Base-by-base conservation (phyloP, 2,797 vertebrate species). In the Liparis tanakae region DNA sequence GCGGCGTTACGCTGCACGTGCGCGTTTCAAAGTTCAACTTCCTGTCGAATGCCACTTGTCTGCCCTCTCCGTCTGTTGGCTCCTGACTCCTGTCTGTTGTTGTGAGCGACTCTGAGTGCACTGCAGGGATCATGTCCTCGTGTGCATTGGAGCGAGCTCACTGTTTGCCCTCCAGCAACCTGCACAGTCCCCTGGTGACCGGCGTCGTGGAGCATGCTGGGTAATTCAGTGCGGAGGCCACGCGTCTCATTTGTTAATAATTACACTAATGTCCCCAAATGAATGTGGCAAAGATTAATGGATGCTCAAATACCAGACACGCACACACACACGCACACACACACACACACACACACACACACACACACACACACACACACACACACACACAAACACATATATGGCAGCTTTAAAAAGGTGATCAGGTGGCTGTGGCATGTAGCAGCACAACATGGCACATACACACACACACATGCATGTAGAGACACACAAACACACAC, bases 201-300 rank as follows among this genome's bases (percentile, higher is more conserved):
- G 10, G 5, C 63, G 65, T 55, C n/a, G 33, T 62, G 55, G 20
- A 15, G 37, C 25, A 4, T 22, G 18, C 6, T 20, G 12, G 67
- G 18, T 55, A 43, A 36, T 12, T 15, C 25, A 34, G 55, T 39
- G 5, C 17, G 33, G n/a, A 58, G 25, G 72, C 43, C 57, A 20
- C 13, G 20, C 34, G 1, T 63, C 71, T 62, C 39, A 55, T 65
- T 77, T 74, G 71, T 75, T 73, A 48, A 53, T 56, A 66, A 51
- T 67, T 79, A 58, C 48, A 33, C 71, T 83, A 54, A 77, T 77
- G 72, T 18, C 43, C 67, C 18, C 33, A 69, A 77, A 79, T 80
- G 30, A 79, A 82, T 22, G 43, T 39, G 70, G 7, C 65, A 36
- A 3, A 85, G 74, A 81, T 88, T 84, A 72, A 80, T 86, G 63